A percentile compares a stretch with the other conserved stretches of the same genome.
Evolutionary conservation across 2,888 invertebrate species (phyloP).

Genomic region (Dasysyrphus tricinctus): DNA sequence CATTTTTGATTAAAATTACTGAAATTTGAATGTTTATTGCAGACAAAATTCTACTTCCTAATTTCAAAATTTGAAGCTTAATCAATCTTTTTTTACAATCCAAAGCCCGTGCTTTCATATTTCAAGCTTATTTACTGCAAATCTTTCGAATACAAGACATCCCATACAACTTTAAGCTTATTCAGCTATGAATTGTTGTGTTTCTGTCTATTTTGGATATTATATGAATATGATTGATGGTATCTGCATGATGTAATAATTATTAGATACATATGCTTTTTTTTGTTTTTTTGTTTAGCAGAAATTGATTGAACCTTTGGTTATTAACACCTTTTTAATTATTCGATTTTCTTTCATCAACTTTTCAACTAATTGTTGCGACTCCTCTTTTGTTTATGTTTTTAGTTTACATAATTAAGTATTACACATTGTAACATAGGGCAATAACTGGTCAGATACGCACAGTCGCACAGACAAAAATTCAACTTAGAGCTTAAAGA

Average conservation of each 20-base stretch:
- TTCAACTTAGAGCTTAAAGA: too few relatives aligned
- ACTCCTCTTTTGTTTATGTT: neutral
- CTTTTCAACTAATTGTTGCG: neutral
- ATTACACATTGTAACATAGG: neutral
- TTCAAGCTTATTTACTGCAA: slow-evolving; percentile 18
- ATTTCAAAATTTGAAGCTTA: slow-evolving; percentile 16
- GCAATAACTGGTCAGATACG: neutral
- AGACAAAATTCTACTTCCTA: slow-evolving; percentile 2
- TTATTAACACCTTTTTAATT: neutral
- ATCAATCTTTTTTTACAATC: neutral
- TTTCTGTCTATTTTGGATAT: slow-evolving; percentile 4
- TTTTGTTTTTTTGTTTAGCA: neutral
- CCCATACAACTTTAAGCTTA: neutral
- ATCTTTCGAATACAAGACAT: neutral
- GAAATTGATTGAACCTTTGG: neutral
- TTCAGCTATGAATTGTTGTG: neutral
- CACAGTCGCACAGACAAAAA: too few relatives aligned
- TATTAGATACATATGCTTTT: too few relatives aligned
- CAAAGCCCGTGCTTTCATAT: neutral
- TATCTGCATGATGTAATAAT: neutral
- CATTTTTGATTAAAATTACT: too few relatives aligned
- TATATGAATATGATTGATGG: slow-evolving; percentile 17
- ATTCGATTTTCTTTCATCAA: neutral
- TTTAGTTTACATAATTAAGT: neutral
- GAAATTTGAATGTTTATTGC: neutral